Evolutionary conservation across 2,888 invertebrate species (phyloP).

Genomic region (Galeruca laticollis): DNA sequence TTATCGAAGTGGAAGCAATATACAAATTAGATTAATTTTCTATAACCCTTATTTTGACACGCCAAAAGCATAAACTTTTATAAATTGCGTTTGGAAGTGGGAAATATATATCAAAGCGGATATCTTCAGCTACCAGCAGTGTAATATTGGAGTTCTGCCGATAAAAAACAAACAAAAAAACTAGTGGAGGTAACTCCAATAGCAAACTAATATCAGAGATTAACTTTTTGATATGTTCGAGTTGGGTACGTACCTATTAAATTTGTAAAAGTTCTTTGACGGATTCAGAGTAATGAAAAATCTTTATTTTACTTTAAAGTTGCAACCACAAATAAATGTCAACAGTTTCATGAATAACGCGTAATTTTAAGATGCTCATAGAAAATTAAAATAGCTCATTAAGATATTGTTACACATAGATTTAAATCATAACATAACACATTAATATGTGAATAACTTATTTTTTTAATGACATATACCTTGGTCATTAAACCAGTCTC

Average conservation of each 20-base stretch:
- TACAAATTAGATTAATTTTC: background rate
- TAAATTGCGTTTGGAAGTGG: background rate
- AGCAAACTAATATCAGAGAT: constrained; percentile 35
- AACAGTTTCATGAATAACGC: too few species aligned
- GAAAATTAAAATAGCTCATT: too few species aligned
- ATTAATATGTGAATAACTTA: too few species aligned
- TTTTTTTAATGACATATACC: too few species aligned
- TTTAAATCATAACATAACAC: too few species aligned
- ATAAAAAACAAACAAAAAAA: constrained; percentile 11
- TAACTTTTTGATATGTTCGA: constrained; percentile 13
- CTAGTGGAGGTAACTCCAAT: constrained; percentile 22
- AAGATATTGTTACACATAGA: too few species aligned
- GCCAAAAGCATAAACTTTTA: background rate
- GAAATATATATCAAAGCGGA: background rate
- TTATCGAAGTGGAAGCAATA: background rate
- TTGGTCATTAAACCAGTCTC: too few species aligned
- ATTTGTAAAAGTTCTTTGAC: constrained; percentile 1
- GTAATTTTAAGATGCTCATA: too few species aligned
- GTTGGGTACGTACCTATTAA: background rate
- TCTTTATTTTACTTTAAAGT: background rate
- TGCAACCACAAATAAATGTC: background rate
- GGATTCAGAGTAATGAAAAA: background rate
- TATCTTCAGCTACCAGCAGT: background rate
- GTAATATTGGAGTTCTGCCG: constrained; percentile 14
- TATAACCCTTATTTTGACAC: background rate